Evolutionary conservation across 2,888 invertebrate species (phyloP).

Genomic region (Ennomos erosarius): DNA sequence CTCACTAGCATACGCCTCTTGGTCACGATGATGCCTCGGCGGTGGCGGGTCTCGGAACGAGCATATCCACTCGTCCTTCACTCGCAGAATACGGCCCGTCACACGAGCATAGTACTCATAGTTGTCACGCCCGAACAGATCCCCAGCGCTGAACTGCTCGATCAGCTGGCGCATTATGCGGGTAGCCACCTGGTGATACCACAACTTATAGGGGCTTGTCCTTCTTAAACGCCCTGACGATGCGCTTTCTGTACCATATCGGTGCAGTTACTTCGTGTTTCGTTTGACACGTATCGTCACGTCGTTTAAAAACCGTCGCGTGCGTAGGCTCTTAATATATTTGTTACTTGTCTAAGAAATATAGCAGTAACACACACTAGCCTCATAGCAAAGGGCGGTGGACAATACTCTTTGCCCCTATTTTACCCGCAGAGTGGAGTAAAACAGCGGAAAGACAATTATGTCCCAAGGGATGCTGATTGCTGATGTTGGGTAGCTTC

Average conservation of each 20-base stretch:
- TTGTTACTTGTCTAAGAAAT: neutral
- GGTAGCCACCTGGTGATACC: constrained; percentile 92
- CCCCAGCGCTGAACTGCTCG: constrained; percentile 97
- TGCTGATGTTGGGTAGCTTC: too few relatives aligned
- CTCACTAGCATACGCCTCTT: constrained; percentile 88
- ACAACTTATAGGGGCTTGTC: neutral
- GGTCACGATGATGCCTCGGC: constrained; percentile 86
- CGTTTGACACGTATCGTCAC: too few relatives aligned
- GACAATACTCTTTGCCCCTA: too few relatives aligned
- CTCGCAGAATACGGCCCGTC: constrained; percentile 95
- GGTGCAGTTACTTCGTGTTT: too few relatives aligned
- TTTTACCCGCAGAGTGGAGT: too few relatives aligned
- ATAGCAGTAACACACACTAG: neutral
- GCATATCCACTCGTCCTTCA: constrained; percentile 98
- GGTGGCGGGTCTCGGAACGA: constrained; percentile 95
- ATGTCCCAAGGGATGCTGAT: too few relatives aligned
- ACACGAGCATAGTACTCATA: constrained; percentile 98
- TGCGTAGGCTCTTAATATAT: too few relatives aligned
- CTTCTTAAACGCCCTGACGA: too few relatives aligned
- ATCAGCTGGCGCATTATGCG: constrained; percentile 98
- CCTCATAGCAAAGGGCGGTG: too few relatives aligned
- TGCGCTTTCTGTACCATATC: too few relatives aligned
- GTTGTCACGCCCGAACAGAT: constrained; percentile 97
- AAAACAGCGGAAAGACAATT: too few relatives aligned
- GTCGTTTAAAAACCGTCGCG: too few relatives aligned